Percentiles rank a stretch among this genome's conserved stretches.
These are phyloP conservation scores for Philereme transversata DNA, from an alignment of 2,888 invertebrate genomes.

Conservation along the genomic window DNA sequence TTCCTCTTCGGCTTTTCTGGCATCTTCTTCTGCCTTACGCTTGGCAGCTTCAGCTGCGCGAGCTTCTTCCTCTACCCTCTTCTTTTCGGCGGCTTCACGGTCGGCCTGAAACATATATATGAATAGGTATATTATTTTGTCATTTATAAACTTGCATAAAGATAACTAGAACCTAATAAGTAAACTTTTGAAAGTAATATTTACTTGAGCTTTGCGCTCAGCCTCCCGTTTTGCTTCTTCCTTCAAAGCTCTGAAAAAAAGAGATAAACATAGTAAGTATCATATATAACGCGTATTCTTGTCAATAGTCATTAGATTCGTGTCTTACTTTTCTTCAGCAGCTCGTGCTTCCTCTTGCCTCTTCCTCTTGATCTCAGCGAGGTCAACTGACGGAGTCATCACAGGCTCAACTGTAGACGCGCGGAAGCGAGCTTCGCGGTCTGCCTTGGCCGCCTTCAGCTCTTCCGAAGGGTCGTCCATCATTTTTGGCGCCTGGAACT, in stretches of 20 bases:
- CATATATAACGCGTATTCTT: background rate
- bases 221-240: slow-evolving; percentile 81
- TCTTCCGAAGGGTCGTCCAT: slow-evolving; percentile 85
- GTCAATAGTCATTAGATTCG: background rate
- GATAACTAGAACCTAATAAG: background rate
- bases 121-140: slow-evolving; percentile 2
- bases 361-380: slow-evolving; percentile 81
- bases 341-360: slow-evolving; percentile 86
- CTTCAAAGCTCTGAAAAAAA: slow-evolving; percentile 72
- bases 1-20: slow-evolving; percentile 77
- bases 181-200: slow-evolving; percentile 3
- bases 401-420: slow-evolving; percentile 78
- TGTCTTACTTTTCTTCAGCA: slow-evolving; percentile 84
- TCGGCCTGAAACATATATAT: slow-evolving; percentile 53
- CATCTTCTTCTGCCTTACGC: slow-evolving; percentile 78
- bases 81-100: slow-evolving; percentile 74
- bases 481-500: slow-evolving; percentile 84
- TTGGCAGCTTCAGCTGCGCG: slow-evolving; percentile 79
- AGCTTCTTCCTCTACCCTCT: slow-evolving; percentile 82
- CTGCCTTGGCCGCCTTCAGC: slow-evolving; percentile 85
- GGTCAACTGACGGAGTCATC: slow-evolving; percentile 77
- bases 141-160: background rate
- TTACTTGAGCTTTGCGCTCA: slow-evolving; percentile 77
- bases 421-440: slow-evolving; percentile 84
- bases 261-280: slow-evolving; percentile 2